Percentiles rank a stretch among this genome's conserved stretches.
phyloP scores from a whole-genome alignment of 2,113 vertebrate genomes.

The Nannospalax galili region DNA sequence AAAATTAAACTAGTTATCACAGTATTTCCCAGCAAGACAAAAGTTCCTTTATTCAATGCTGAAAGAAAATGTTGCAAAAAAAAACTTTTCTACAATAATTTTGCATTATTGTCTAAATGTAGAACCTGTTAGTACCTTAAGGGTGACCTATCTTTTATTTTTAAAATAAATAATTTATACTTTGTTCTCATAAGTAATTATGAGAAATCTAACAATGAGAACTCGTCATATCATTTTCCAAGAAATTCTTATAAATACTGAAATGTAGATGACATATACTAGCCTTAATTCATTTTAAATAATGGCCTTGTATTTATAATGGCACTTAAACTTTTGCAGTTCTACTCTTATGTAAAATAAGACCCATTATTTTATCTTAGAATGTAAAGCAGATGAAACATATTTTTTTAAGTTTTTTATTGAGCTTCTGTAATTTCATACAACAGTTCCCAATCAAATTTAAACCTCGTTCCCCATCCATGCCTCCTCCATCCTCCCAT shows the following conservation, averaged over 20 bases:
- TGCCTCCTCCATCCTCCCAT: too few species aligned
- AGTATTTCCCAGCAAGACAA: not conserved
- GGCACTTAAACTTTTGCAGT: not conserved
- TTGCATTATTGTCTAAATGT: slow-evolving; percentile 42
- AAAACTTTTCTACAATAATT: not conserved
- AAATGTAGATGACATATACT: not conserved
- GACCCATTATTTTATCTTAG: not conserved
- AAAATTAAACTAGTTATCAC: not conserved
- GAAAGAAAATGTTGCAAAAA: slow-evolving; percentile 27
- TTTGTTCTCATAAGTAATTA: slow-evolving; percentile 24
- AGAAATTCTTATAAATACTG: not conserved
- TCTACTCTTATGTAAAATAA: not conserved
- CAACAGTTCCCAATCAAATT: too few species aligned
- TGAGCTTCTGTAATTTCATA: too few species aligned
- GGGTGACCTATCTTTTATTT: not conserved
- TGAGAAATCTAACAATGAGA: slow-evolving; percentile 45
- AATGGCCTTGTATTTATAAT: not conserved
- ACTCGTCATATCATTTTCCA: not conserved
- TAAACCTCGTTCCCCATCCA: too few species aligned
- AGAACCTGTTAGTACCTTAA: not conserved
- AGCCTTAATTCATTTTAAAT: slow-evolving; percentile 48
- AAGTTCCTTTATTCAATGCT: slow-evolving; percentile 24
- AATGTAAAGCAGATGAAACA: slow-evolving; percentile 29
- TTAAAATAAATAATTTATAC: slow-evolving; percentile 37
- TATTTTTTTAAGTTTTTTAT: too few species aligned